These are phyloP conservation scores for Oithona nana DNA, from an alignment of 2,888 invertebrate species.

Conservation along the genomic window DNA sequence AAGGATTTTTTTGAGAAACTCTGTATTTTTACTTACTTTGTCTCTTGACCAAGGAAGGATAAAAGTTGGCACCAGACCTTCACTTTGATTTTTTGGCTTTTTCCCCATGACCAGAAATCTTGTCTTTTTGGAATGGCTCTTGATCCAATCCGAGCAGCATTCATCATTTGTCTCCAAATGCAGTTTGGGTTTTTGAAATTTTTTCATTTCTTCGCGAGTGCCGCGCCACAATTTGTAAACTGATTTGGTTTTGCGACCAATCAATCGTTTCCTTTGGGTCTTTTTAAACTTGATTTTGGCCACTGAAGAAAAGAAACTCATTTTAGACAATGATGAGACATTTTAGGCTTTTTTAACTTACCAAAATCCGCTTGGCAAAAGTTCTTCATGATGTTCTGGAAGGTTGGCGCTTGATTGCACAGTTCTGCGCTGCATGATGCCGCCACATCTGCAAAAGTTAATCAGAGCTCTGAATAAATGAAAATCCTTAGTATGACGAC, in stretches of 20 bases:
- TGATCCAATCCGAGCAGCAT: constrained; percentile 27
- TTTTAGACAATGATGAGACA: not conserved
- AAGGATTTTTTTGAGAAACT: not conserved
- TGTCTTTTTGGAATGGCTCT: constrained; percentile 22
- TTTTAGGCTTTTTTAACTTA: constrained; percentile 23
- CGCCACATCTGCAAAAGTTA: not conserved
- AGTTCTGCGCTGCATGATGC: not conserved
- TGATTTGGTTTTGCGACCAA: not conserved
- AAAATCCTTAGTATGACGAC: not conserved
- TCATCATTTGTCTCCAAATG: constrained; percentile 26
- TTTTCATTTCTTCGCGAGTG: constrained; percentile 22
- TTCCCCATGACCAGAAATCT: constrained; percentile 29
- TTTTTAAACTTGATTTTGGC: constrained; percentile 5
- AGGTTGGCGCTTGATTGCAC: constrained; percentile 35
- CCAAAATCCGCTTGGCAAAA: constrained; percentile 37
- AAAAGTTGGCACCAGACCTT: constrained; percentile 29
- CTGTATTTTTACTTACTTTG: constrained; percentile 22
- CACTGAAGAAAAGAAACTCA: constrained; percentile 5
- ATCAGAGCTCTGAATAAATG: not conserved
- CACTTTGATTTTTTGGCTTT: constrained; percentile 20
- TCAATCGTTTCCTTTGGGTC: not conserved
- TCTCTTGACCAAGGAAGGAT: constrained; percentile 30
- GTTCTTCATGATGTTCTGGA: constrained; percentile 40
- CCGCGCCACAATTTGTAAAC: constrained; percentile 13
- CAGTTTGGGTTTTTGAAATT: constrained; percentile 25